phyloP scores from a whole-genome alignment of 2,797 vertebrate species.

The Glyptemys insculpta region DNA sequence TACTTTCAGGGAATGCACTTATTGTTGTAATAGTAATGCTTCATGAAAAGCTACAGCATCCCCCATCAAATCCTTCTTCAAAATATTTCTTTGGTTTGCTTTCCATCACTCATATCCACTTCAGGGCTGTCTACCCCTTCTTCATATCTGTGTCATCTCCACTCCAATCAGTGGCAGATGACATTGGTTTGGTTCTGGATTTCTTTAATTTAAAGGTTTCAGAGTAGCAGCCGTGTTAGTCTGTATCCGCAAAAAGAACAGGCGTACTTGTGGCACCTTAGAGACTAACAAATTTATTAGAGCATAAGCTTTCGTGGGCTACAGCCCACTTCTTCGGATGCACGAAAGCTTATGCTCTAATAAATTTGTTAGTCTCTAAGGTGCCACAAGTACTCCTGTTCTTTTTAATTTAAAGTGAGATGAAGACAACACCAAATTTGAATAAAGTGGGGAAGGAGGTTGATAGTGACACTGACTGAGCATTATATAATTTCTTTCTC shows the following conservation, averaged over 20 bases:
- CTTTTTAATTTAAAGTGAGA: slow-evolving; percentile 32
- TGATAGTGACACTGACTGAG: background rate
- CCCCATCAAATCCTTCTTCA: background rate
- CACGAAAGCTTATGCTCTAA: too few relatives aligned
- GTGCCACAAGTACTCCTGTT: too few relatives aligned
- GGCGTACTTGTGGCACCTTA: too few relatives aligned
- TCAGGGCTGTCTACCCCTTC: background rate
- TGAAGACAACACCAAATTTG: background rate
- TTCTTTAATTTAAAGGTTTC: slow-evolving; percentile 25
- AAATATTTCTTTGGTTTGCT: background rate
- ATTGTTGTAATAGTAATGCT: background rate
- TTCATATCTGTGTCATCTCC: slow-evolving; percentile 7
- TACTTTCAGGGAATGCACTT: background rate
- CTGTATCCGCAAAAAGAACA: too few relatives aligned
- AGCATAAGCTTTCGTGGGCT: too few relatives aligned
- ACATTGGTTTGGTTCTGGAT: slow-evolving; percentile 61
- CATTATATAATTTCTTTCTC: slow-evolving; percentile 2
- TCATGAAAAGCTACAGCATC: background rate
- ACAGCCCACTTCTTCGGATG: too few relatives aligned
- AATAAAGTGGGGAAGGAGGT: slow-evolving; percentile 7
- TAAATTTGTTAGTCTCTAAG: too few relatives aligned
- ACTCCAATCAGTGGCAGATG: slow-evolving; percentile 49
- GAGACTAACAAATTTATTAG: too few relatives aligned
- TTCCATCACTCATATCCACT: slow-evolving; percentile 24
- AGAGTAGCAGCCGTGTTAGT: too few relatives aligned